Base-by-base conservation (phyloP, 2,797 vertebrate genomes). In the Hipposideros larvatus region DNA sequence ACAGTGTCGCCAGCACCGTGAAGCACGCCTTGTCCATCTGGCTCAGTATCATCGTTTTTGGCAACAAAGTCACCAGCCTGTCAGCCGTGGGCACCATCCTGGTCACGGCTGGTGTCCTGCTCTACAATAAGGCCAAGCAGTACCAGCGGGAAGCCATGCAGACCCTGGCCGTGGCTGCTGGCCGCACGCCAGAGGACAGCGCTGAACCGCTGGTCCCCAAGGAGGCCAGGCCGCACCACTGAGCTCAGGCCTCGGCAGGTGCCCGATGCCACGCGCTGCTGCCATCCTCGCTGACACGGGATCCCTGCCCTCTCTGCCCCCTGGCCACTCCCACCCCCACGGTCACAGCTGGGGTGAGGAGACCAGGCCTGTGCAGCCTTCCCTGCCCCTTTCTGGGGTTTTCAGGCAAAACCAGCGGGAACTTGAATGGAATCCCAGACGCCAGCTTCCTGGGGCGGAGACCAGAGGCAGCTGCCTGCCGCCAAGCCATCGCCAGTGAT, bases 1-100 rank as follows among this genome's bases (percentile, higher is more conserved):
- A 13, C 98, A 99, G 99, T 14, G 99, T 99, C 10, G 99, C 99
- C 93, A 99, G 99, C 95, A 99, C 99, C 0, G 99, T 99, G 96
- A 99, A 99, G 95, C 99, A 99, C 0, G 99, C 99, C 11, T 92
- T 99, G 97, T 99, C 99, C 2, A 99, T 99, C 84, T 99, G 99
- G 99, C 99, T 99, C 51, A 99, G 99, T 97, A 98, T 99, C 98
- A 99, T 99, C 26, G 98, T 99, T 37, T 99, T 99, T 66, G 99
- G 99, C 51, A 99, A 99, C 98, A 99, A 98, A 46, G 99, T 99
- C 97, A 99, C 99, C 19, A 96, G 99, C 95, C 99, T 99, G 94
- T 99, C 99, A 0, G 99, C 99, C 11, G 7, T 97, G 0, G 99
- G 99, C 82, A 99, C 99, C 0, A 63, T 98, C 4, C 95, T 99